A percentile compares a stretch with the other conserved stretches of the same genome.
Conservation (phyloP, 2,113 vertebrate species). For the Lipotes vexillifer region DNA sequence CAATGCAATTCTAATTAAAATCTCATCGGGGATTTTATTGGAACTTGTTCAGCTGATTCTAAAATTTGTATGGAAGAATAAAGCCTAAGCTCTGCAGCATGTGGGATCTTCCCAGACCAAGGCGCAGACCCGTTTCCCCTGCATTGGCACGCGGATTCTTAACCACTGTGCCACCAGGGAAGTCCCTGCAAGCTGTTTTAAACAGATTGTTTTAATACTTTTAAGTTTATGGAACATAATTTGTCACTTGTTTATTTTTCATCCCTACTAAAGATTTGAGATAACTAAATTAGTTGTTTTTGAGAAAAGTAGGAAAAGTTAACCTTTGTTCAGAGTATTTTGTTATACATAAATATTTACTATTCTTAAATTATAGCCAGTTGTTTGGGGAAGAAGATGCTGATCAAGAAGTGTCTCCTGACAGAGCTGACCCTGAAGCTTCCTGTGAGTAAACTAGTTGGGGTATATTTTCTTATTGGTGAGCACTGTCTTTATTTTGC, state of each 20-base stretch:
- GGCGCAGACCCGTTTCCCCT: too few species aligned
- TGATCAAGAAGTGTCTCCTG: conserved; percentile 98
- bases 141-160: too few species aligned
- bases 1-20: neutral
- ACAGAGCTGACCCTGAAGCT: conserved; percentile 97
- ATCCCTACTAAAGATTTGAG: neutral
- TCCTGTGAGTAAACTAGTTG: conserved; percentile 87
- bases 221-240: neutral
- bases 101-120: too few species aligned
- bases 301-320: neutral
- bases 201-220: neutral
- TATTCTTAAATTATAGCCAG: conserved; percentile 85
- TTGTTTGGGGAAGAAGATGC: conserved; percentile 98
- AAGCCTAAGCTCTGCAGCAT: neutral
- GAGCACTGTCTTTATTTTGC: neutral
- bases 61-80: neutral
- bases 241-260: neutral
- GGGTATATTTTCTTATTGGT: neutral
- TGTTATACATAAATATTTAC: conserved; percentile 10
- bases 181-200: neutral
- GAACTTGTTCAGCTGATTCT: neutral
- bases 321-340: conserved; percentile 3
- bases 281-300: neutral
- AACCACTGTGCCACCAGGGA: too few species aligned
- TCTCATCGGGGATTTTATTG: neutral